phyloP scores from a whole-genome alignment of 2,888 invertebrate genomes.

The Synanthedon formicaeformis region DNA sequence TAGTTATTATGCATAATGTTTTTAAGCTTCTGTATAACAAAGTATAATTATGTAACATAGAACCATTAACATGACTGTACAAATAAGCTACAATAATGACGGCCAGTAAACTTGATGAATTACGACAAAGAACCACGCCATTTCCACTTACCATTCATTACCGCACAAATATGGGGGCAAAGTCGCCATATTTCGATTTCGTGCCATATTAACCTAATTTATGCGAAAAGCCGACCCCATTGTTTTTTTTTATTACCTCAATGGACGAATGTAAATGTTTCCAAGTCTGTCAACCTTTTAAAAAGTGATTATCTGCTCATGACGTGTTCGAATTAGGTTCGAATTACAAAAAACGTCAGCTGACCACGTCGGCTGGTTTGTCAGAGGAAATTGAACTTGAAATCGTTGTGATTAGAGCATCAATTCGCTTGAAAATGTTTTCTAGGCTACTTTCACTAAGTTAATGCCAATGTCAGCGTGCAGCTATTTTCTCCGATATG shows the following conservation, averaged over 20 bases:
- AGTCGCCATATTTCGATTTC: background rate
- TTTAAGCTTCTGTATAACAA: no score
- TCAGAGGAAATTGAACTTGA: slow-evolving; percentile 12
- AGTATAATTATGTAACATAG: no score
- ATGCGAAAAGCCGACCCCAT: background rate
- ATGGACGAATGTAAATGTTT: background rate
- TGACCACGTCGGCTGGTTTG: slow-evolving; percentile 25
- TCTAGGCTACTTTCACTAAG: slow-evolving; percentile 45
- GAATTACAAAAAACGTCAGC: slow-evolving; percentile 21
- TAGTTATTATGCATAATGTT: no score
- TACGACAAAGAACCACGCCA: background rate
- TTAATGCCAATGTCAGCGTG: slow-evolving; percentile 57
- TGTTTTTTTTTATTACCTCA: background rate
- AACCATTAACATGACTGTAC: background rate
- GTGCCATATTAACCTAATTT: background rate
- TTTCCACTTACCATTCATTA: background rate
- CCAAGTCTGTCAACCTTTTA: background rate
- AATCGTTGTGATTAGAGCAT: background rate
- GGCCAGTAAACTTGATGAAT: background rate
- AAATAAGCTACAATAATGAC: background rate
- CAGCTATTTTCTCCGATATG: slow-evolving; percentile 45
- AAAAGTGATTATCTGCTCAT: background rate
- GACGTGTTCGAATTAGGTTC: slow-evolving; percentile 1
- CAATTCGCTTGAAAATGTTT: slow-evolving; percentile 4
- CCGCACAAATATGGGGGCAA: background rate